Conservation (phyloP, 2,888 invertebrate genomes). For the Hemicrepidius hirtus region DNA sequence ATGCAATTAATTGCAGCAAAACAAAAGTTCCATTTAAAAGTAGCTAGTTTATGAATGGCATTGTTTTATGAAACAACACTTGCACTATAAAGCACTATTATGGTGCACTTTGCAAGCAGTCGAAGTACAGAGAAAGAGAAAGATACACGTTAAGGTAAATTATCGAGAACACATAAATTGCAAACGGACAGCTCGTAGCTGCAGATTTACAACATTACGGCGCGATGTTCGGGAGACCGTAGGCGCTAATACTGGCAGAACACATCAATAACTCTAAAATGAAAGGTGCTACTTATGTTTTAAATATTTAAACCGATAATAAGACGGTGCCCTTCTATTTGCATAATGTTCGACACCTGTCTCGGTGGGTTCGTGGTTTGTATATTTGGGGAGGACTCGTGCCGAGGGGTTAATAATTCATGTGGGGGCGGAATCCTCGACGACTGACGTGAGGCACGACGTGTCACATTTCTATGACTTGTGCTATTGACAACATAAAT, state of each 20-base stretch:
- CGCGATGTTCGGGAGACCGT: slow-evolving; percentile 53
- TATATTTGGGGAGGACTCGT: slow-evolving; percentile 42
- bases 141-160: slow-evolving; percentile 57
- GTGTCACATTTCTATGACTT: slow-evolving; percentile 50
- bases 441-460: slow-evolving; percentile 36
- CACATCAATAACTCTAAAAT: slow-evolving; percentile 58
- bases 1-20: slow-evolving; percentile 37
- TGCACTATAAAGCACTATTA: slow-evolving; percentile 43
- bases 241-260: slow-evolving; percentile 55
- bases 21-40: slow-evolving; percentile 25
- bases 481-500: slow-evolving; percentile 17
- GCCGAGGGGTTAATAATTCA: slow-evolving; percentile 48
- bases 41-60: slow-evolving; percentile 41
- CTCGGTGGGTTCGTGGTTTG: slow-evolving; percentile 44
- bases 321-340: slow-evolving; percentile 67
- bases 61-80: slow-evolving; percentile 42
- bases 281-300: slow-evolving; percentile 72
- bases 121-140: slow-evolving; percentile 13
- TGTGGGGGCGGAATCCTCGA: slow-evolving; percentile 42
- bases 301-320: slow-evolving; percentile 73
- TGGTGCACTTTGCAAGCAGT: slow-evolving; percentile 6
- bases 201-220: slow-evolving; percentile 63
- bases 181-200: slow-evolving; percentile 55
- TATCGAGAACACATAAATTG: slow-evolving; percentile 64
- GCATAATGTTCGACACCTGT: slow-evolving; percentile 70